Percentiles rank a stretch among this genome's conserved stretches.
Conservation (phyloP, 2,888 invertebrate genomes). For the Cacoxenus indagator region DNA sequence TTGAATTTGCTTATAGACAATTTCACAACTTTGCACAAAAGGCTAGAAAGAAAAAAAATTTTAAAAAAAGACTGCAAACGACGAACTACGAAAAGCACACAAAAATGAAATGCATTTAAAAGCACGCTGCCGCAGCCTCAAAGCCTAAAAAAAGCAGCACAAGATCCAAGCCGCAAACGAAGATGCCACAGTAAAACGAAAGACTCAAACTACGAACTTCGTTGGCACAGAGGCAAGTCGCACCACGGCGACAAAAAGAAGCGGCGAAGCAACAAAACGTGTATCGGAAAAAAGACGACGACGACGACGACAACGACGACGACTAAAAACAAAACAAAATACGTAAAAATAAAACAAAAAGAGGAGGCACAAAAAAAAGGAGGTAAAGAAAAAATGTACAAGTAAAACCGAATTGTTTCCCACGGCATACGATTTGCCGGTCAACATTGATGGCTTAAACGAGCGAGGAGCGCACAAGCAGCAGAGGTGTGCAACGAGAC, state of each 20-base stretch:
- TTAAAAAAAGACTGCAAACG: slow-evolving; percentile 35
- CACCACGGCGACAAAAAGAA: slow-evolving; percentile 19
- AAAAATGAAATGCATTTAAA: slow-evolving; percentile 42
- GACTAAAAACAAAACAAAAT: slow-evolving; percentile 15
- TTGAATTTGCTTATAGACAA: slow-evolving; percentile 31
- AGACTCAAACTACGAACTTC: slow-evolving; percentile 19
- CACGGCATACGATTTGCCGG: slow-evolving; percentile 73
- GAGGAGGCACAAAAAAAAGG: slow-evolving; percentile 73
- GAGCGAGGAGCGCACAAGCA: slow-evolving; percentile 37
- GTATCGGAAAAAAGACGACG: slow-evolving; percentile 26
- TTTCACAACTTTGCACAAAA: slow-evolving; percentile 35
- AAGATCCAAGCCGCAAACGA: background rate
- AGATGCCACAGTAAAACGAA: slow-evolving; percentile 13
- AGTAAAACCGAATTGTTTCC: slow-evolving; percentile 72
- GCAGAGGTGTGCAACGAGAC: slow-evolving; percentile 9
- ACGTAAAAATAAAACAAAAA: slow-evolving; percentile 71
- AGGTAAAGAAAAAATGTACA: slow-evolving; percentile 59
- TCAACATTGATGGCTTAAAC: slow-evolving; percentile 70
- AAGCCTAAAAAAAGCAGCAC: background rate
- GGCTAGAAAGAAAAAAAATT: slow-evolving; percentile 16
- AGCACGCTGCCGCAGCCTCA: slow-evolving; percentile 36
- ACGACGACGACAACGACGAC: slow-evolving; percentile 16
- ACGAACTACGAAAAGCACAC: slow-evolving; percentile 48
- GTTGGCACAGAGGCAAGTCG: background rate
- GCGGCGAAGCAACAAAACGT: slow-evolving; percentile 32